phyloP scores from a whole-genome alignment of 2,113 vertebrate genomes.

The Sinocyclocheilus rhinocerous region DNA sequence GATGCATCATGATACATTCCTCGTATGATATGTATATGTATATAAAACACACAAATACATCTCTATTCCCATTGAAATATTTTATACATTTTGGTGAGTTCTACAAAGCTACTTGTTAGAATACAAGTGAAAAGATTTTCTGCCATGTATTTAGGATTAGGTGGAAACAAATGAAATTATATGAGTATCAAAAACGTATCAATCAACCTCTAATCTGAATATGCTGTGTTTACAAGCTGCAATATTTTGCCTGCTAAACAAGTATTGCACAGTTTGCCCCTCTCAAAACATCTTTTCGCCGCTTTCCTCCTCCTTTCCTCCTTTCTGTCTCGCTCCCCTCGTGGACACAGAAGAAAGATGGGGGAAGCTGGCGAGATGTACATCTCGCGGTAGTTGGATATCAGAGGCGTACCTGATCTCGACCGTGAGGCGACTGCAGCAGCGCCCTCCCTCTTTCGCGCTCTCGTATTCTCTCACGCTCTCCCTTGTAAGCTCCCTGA shows the following conservation, averaged over 20 bases:
- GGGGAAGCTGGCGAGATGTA: conserved; percentile 33
- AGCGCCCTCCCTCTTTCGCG: conserved; percentile 31
- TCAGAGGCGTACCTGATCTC: conserved; percentile 46
- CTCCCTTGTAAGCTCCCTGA: conserved; percentile 29
- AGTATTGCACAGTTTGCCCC: neutral
- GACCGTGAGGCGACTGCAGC: conserved; percentile 41
- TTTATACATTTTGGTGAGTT: neutral
- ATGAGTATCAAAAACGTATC: neutral
- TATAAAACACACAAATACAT: neutral
- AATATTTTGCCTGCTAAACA: neutral
- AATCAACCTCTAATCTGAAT: neutral
- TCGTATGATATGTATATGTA: neutral
- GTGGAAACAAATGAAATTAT: neutral
- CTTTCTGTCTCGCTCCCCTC: neutral
- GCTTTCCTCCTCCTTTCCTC: neutral
- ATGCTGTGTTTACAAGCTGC: neutral
- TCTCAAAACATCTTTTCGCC: neutral
- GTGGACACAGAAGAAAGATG: conserved; percentile 16
- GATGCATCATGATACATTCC: neutral
- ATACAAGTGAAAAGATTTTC: neutral
- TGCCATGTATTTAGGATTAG: neutral
- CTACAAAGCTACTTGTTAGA: neutral
- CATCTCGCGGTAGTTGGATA: conserved; percentile 52
- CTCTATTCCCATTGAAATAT: neutral
- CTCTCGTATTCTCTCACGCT: conserved; percentile 43